A percentile compares a stretch with the other conserved stretches of the same genome.
phyloP scores from a whole-genome alignment of 1,140 invertebrate genomes.

The Drosophila paulistorum region DNA sequence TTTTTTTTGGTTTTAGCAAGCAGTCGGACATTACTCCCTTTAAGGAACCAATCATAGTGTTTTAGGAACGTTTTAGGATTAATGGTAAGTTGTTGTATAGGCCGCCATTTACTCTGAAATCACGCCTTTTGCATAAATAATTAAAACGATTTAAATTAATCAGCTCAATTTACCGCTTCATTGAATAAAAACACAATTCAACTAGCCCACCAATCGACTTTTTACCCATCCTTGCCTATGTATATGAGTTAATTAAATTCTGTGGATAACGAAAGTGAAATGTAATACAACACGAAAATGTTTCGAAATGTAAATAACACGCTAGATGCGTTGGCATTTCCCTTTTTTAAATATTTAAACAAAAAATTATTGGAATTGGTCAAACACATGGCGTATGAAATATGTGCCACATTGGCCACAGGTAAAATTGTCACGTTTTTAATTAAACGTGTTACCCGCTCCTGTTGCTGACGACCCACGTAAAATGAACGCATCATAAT shows the following conservation, averaged over 20 bases:
- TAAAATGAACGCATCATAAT: slow-evolving; percentile 37
- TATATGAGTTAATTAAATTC: slow-evolving; percentile 74
- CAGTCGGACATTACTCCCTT: too few species aligned
- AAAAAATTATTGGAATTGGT: slow-evolving; percentile 23
- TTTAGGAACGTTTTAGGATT: slow-evolving; percentile 2
- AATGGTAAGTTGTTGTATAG: slow-evolving; percentile 14
- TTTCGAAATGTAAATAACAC: slow-evolving; percentile 63
- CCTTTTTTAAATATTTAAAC: slow-evolving; percentile 54
- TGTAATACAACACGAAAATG: slow-evolving; percentile 57
- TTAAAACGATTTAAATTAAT: slow-evolving; percentile 39
- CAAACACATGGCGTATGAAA: slow-evolving; percentile 67
- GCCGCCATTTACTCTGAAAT: neutral
- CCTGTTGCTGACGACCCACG: slow-evolving; percentile 14
- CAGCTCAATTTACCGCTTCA: slow-evolving; percentile 48
- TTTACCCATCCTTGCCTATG: neutral
- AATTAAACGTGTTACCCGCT: slow-evolving; percentile 58
- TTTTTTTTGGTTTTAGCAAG: slow-evolving; percentile 9
- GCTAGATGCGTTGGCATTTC: slow-evolving; percentile 31
- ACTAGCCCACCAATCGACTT: neutral
- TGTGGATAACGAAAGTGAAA: slow-evolving; percentile 64
- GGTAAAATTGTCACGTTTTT: slow-evolving; percentile 80
- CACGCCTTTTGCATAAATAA: slow-evolving; percentile 16
- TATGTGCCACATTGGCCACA: slow-evolving; percentile 63
- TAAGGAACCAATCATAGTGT: neutral
- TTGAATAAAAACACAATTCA: slow-evolving; percentile 46